Conservation (phyloP, 2,888 invertebrate species). For the Cosmia trapezina region DNA sequence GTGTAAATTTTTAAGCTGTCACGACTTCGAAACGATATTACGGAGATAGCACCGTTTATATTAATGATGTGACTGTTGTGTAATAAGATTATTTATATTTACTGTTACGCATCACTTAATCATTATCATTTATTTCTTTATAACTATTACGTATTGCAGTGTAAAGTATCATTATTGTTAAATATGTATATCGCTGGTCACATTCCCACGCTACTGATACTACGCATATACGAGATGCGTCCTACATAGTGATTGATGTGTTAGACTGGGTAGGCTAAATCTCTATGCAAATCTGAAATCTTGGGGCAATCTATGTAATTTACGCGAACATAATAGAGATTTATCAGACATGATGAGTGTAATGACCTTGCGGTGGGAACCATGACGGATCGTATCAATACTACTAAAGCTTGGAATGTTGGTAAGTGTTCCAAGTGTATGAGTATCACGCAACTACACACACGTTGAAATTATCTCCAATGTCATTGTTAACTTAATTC, state of each 20-base stretch:
- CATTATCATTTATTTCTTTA: slow-evolving; percentile 38
- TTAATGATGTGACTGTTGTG: slow-evolving; percentile 58
- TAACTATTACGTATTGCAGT: slow-evolving; percentile 8
- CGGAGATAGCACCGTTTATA: slow-evolving; percentile 44
- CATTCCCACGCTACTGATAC: slow-evolving; percentile 50
- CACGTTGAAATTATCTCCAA: slow-evolving; percentile 65
- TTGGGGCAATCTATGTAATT: slow-evolving; percentile 56
- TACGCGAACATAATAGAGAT: slow-evolving; percentile 54
- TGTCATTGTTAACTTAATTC: slow-evolving; percentile 71
- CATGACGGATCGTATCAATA: slow-evolving; percentile 76
- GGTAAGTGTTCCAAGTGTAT: slow-evolving; percentile 42
- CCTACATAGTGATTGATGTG: slow-evolving; percentile 49
- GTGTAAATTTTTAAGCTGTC: slow-evolving; percentile 68
- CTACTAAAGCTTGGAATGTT: slow-evolving; percentile 55
- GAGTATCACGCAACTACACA: slow-evolving; percentile 60
- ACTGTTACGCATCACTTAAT: slow-evolving; percentile 49
- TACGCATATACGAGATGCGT: slow-evolving; percentile 23
- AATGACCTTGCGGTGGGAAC: slow-evolving; percentile 73
- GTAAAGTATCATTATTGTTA: slow-evolving; percentile 18
- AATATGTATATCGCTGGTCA: slow-evolving; percentile 12
- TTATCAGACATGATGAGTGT: slow-evolving; percentile 65
- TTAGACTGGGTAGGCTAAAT: slow-evolving; percentile 31
- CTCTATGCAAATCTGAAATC: slow-evolving; percentile 54
- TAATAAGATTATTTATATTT: slow-evolving; percentile 53
- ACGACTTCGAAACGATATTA: slow-evolving; percentile 49